These are phyloP conservation scores for Caenorhabditis sp. DNA, from an alignment of 2,888 invertebrate genomes.

Conservation along the genomic window DNA sequence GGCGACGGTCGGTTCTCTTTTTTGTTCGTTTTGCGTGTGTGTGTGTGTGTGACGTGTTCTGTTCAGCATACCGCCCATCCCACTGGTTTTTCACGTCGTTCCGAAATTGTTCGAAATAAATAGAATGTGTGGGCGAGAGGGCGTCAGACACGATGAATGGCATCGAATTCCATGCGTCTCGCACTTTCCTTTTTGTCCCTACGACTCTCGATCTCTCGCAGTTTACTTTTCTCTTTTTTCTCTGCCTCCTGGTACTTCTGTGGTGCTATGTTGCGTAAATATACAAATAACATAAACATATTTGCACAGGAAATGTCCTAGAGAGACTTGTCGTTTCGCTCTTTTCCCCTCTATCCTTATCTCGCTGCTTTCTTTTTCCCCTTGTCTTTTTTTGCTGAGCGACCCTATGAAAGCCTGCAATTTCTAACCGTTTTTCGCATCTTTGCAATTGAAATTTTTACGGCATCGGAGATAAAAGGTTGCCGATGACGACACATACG, in stretches of 20 bases:
- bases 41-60: constrained; percentile 21
- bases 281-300: constrained; percentile 51
- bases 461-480: constrained; percentile 6
- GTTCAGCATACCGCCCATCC: too few relatives aligned
- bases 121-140: background rate
- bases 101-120: background rate
- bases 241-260: background rate
- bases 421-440: too few relatives aligned
- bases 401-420: too few relatives aligned
- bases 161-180: constrained; percentile 17
- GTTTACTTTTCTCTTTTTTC: background rate
- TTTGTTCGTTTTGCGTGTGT: constrained; percentile 20
- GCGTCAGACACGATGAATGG: constrained; percentile 14
- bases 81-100: constrained; percentile 1
- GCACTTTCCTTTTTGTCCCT: constrained; percentile 2
- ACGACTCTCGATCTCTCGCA: constrained; percentile 6
- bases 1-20: background rate
- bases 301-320: constrained; percentile 29
- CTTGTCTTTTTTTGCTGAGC: constrained; percentile 47
- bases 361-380: background rate
- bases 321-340: background rate
- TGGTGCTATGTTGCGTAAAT: constrained; percentile 46
- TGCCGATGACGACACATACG: background rate
- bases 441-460: too few relatives aligned
- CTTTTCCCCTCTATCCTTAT: background rate